Conservation (phyloP, 2,113 vertebrate species). For the Mirza zaza region DNA sequence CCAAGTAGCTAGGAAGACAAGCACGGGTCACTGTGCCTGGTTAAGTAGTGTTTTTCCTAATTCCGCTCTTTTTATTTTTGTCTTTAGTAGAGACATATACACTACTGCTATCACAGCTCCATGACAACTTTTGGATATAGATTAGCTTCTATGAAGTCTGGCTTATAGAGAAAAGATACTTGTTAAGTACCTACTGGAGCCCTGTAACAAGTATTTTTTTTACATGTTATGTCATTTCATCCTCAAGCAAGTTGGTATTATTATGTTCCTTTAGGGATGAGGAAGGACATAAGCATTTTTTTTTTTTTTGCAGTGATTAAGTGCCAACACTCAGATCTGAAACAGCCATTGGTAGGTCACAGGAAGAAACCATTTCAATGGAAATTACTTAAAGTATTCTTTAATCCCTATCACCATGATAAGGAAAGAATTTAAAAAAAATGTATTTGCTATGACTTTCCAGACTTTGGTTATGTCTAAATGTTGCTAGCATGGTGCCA, state of each 20-base stretch:
- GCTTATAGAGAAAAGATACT: background rate
- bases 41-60: background rate
- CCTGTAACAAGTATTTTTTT: slow-evolving; percentile 10
- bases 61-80: background rate
- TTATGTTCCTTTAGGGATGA: slow-evolving; percentile 12
- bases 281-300: background rate
- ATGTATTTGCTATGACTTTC: background rate
- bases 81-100: slow-evolving; percentile 22
- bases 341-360: background rate
- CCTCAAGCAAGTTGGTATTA: background rate
- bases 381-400: background rate
- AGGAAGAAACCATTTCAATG: background rate
- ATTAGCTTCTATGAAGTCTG: background rate
- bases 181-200: background rate
- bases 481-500: background rate
- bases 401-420: slow-evolving; percentile 16
- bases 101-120: background rate
- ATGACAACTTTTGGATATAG: background rate
- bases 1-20: no score
- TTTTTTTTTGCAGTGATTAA: background rate
- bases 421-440: slow-evolving; percentile 23
- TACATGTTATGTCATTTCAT: background rate
- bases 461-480: background rate
- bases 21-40: no score
- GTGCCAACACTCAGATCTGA: background rate